Base-by-base conservation (phyloP, 2,113 vertebrate genomes). In the Leptobrachium leishanense region DNA sequence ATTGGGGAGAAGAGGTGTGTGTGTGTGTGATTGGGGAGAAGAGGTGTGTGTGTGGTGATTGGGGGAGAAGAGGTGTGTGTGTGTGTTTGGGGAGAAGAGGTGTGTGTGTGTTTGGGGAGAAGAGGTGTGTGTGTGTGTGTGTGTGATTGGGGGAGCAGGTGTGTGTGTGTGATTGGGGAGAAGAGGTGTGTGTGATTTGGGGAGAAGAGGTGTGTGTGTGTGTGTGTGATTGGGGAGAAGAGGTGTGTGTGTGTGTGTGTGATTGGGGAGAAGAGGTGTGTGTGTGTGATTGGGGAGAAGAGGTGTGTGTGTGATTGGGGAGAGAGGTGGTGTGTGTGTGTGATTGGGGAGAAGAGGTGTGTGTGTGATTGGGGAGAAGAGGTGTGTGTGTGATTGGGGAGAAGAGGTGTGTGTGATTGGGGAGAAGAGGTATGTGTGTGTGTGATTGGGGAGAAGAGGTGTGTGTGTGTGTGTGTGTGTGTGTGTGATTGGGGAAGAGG, bases 91-190 rank as follows among this genome's bases (percentile, higher is more conserved):
- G n/a, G n/a, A n/a, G n/a, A n/a, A 31, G 62, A 31, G 20, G 39
- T 64, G 62, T 64, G 62, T 8, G 55, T 59, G 55, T 59, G 15
- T 64, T n/a, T n/a, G n/a, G n/a, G n/a, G n/a, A n/a, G n/a, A n/a
- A 31, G 62, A 31, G 20, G n/a, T n/a, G n/a, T n/a, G 31, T 64
- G 62, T n/a, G 62, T 64, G 10, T 2, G 62, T 64, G 62, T 8
- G n/a, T 31, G 6, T 6, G n/a, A 64, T 6, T 5, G 15, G 6
- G 62, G 13, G 62, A 31, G 20, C 3, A n/a, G n/a, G 10, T 10
- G 62, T 31, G 4, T 6, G 62, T 3, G 31, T 6, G 13, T 6
- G 62, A n/a, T n/a, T n/a, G n/a, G 13, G 4, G 11, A 11, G 2
- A 62, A 15, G 57, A 62, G 57, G 10, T 9, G 13, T 62, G 57